These are phyloP conservation scores for Neogobius melanostomus DNA, from an alignment of 2,113 vertebrate genomes.

Conservation along the genomic window DNA sequence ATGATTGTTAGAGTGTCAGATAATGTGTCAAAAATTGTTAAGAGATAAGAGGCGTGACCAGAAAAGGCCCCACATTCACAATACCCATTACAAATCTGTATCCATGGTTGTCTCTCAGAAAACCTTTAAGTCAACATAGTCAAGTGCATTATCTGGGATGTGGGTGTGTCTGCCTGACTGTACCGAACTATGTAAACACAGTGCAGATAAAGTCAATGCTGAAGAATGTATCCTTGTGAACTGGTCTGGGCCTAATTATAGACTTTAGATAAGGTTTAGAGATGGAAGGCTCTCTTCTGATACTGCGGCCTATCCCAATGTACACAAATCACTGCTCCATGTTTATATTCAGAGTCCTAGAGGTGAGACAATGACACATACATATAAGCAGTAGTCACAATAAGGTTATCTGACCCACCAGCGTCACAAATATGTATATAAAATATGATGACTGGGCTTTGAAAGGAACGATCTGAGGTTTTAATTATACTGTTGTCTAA, in stretches of 20 bases:
- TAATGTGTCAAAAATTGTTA: not conserved
- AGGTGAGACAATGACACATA: not conserved
- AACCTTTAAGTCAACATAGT: not conserved
- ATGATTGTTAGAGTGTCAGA: not conserved
- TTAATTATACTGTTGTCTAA: too few relatives aligned
- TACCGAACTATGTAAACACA: not conserved
- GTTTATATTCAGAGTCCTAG: not conserved
- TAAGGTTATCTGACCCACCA: not conserved
- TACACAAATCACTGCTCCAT: not conserved
- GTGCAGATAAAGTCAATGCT: conserved; percentile 1
- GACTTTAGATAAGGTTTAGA: conserved; percentile 24
- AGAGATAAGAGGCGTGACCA: too few relatives aligned
- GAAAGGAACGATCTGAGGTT: not conserved
- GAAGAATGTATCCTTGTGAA: conserved; percentile 12
- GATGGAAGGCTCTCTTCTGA: conserved; percentile 23
- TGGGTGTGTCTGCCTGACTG: conserved; percentile 8
- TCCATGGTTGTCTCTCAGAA: not conserved
- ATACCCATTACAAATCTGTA: not conserved
- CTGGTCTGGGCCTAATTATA: conserved; percentile 30
- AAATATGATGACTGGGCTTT: not conserved
- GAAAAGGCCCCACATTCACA: not conserved
- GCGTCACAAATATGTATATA: not conserved
- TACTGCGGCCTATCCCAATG: conserved; percentile 19
- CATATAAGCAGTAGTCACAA: not conserved
- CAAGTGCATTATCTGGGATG: not conserved